Conservation (phyloP, 2,888 invertebrate genomes). For the Panopea generosa region DNA sequence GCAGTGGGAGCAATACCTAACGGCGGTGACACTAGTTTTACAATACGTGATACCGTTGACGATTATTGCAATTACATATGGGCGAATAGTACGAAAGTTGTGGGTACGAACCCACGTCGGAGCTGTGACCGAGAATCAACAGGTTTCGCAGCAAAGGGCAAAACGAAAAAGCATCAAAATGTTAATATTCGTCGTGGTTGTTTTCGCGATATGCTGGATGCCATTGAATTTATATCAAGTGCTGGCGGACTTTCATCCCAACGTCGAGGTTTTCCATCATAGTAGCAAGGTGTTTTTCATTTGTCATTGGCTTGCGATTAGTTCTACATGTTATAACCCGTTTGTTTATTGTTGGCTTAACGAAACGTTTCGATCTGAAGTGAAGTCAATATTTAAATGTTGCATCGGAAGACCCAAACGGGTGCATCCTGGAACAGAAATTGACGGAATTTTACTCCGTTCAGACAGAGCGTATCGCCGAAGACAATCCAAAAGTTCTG, state of each 20-base stretch:
- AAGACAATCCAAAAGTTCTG: constrained; percentile 42
- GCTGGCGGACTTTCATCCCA: constrained; percentile 83
- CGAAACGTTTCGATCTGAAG: constrained; percentile 84
- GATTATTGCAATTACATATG: constrained; percentile 84
- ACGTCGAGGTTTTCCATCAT: constrained; percentile 77
- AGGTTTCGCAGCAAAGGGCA: constrained; percentile 81
- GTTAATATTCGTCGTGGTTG: constrained; percentile 85
- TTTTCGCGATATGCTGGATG: constrained; percentile 86
- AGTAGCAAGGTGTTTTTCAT: constrained; percentile 84
- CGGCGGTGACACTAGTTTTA: constrained; percentile 83
- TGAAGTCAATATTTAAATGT: constrained; percentile 79
- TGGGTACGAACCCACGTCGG: constrained; percentile 84
- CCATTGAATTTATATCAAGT: constrained; percentile 86
- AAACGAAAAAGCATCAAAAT: constrained; percentile 86
- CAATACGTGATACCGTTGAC: constrained; percentile 85
- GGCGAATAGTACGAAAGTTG: constrained; percentile 80
- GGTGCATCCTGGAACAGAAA: constrained; percentile 63
- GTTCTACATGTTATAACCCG: constrained; percentile 86
- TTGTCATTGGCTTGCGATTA: constrained; percentile 86
- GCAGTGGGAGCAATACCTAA: constrained; percentile 83
- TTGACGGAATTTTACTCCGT: constrained; percentile 62
- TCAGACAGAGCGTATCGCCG: constrained; percentile 57
- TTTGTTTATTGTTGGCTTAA: constrained; percentile 86
- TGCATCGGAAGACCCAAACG: constrained; percentile 61
- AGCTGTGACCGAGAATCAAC: constrained; percentile 84